phyloP scores from a whole-genome alignment of 1,140 invertebrate species.

The Diorhabda elongata region DNA sequence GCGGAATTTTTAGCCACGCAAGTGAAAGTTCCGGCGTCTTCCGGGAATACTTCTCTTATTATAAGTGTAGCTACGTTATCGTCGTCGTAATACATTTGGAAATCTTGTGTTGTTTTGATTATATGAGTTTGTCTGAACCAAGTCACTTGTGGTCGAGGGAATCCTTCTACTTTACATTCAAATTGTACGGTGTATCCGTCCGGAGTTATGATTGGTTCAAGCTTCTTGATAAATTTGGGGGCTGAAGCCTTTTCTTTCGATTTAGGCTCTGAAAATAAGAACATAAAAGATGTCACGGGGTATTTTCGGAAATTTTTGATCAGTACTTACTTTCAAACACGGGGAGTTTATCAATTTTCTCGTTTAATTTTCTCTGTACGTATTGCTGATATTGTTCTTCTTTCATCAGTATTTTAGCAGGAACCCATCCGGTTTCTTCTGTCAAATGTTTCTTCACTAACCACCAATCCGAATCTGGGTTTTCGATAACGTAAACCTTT shows the following conservation, averaged over 20 bases:
- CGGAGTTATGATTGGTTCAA: slow-evolving; percentile 75
- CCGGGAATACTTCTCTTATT: slow-evolving; percentile 92
- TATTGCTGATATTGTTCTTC: slow-evolving; percentile 76
- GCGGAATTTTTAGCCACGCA: slow-evolving; percentile 93
- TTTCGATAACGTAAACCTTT: slow-evolving; percentile 79
- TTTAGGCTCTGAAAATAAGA: slow-evolving; percentile 63
- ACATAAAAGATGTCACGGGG: neutral
- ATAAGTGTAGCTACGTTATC: slow-evolving; percentile 89
- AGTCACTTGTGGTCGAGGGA: slow-evolving; percentile 85
- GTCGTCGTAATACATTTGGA: slow-evolving; percentile 89
- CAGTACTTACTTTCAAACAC: slow-evolving; percentile 81
- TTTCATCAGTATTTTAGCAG: slow-evolving; percentile 81
- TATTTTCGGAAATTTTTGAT: neutral
- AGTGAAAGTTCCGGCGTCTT: slow-evolving; percentile 95
- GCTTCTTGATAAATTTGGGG: slow-evolving; percentile 80
- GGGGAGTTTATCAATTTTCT: slow-evolving; percentile 87
- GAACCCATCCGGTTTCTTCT: slow-evolving; percentile 88
- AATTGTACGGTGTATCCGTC: slow-evolving; percentile 88
- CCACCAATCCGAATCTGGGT: slow-evolving; percentile 83
- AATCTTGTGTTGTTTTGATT: slow-evolving; percentile 84
- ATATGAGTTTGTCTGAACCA: slow-evolving; percentile 93
- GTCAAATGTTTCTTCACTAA: slow-evolving; percentile 85
- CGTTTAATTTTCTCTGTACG: slow-evolving; percentile 80
- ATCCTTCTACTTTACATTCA: slow-evolving; percentile 84
- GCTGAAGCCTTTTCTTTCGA: slow-evolving; percentile 72